A percentile compares a stretch with the other conserved stretches of the same genome.
phyloP scores from a whole-genome alignment of 2,888 invertebrate species.

The Diogma glabrata region DNA sequence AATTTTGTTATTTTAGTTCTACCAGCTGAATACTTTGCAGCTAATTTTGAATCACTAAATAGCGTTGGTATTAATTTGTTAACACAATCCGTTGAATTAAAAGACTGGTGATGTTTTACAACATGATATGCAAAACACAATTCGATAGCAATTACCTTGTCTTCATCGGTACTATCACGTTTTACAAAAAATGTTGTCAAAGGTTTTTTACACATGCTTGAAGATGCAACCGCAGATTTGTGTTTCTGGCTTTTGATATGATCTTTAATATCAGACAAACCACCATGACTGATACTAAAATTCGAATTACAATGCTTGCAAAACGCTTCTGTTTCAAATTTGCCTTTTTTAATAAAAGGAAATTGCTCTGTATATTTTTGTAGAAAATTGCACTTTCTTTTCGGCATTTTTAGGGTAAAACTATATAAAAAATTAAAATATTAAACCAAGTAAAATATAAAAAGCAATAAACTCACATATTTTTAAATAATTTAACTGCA shows the following conservation, averaged over 20 bases:
- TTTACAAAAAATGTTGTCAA: slow-evolving; percentile 9
- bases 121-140: not conserved
- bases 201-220: not conserved
- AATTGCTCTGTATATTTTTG: slow-evolving; percentile 3
- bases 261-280: slow-evolving; percentile 8
- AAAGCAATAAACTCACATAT: too few relatives aligned
- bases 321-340: slow-evolving; percentile 4
- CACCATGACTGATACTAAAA: slow-evolving; percentile 9
- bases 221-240: slow-evolving; percentile 7
- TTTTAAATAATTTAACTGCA: too few relatives aligned
- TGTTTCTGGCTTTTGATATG: slow-evolving; percentile 8
- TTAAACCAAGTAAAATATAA: too few relatives aligned
- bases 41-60: slow-evolving; percentile 10
- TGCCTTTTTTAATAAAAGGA: not conserved
- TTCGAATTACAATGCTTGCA: slow-evolving; percentile 7
- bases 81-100: slow-evolving; percentile 12
- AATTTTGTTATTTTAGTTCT: slow-evolving; percentile 11
- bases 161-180: slow-evolving; percentile 7
- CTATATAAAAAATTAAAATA: too few relatives aligned
- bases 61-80: slow-evolving; percentile 13
- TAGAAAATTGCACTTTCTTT: slow-evolving; percentile 7
- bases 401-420: too few relatives aligned
- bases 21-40: slow-evolving; percentile 11
- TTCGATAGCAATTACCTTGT: slow-evolving; percentile 7
- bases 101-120: slow-evolving; percentile 14